A percentile compares a stretch with the other conserved stretches of the same genome.
phyloP scores from a whole-genome alignment of 2,113 vertebrate genomes.

The Athene noctua region DNA sequence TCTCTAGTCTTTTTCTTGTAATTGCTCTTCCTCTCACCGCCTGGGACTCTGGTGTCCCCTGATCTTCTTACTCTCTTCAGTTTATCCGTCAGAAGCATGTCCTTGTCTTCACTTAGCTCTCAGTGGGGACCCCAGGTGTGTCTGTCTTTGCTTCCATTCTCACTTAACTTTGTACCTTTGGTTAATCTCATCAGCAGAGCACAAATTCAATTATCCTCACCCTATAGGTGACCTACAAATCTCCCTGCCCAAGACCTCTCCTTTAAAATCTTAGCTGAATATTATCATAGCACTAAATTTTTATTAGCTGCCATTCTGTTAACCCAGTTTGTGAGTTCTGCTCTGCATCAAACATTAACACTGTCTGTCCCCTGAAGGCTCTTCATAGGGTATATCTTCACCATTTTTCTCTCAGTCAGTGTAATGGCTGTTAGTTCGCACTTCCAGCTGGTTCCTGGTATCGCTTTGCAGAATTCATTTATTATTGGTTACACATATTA shows the following conservation, averaged over 20 bases:
- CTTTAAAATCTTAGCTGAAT: background rate
- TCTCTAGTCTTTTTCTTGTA: background rate
- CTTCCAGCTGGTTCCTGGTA: conserved; percentile 1
- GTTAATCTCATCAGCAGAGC: conserved; percentile 10
- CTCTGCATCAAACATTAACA: background rate
- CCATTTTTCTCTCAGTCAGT: background rate
- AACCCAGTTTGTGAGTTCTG: background rate
- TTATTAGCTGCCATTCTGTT: background rate
- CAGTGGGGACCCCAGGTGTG: background rate
- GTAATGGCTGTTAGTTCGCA: background rate
- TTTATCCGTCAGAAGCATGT: background rate
- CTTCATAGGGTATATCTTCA: background rate
- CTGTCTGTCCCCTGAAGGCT: background rate
- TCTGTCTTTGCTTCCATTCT: background rate
- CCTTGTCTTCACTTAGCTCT: background rate
- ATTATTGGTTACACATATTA: background rate
- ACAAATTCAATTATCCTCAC: conserved; percentile 7
- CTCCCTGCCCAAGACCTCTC: background rate
- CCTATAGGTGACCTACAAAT: background rate
- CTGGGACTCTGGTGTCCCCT: background rate
- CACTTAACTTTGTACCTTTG: background rate
- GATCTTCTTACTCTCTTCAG: background rate
- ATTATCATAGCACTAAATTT: background rate
- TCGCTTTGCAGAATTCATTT: background rate
- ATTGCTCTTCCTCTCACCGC: background rate